These are phyloP conservation scores for Glaucidium brasilianum DNA, from an alignment of 2,113 vertebrate genomes.

Conservation along the genomic window DNA sequence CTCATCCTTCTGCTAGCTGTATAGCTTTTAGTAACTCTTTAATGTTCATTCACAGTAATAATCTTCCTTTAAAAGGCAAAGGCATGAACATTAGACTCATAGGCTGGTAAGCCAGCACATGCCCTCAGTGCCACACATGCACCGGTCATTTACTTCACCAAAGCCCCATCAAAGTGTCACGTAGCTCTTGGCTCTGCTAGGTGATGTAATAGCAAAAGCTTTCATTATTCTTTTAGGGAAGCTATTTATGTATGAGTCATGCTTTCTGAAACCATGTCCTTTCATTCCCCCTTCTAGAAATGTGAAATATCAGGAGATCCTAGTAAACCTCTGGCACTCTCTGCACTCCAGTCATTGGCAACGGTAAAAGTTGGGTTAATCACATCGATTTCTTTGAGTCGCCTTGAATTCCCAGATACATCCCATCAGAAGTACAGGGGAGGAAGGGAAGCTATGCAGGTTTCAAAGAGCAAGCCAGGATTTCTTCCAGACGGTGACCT, in stretches of 20 bases:
- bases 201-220: neutral
- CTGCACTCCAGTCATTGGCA: no score
- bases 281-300: neutral
- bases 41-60: neutral
- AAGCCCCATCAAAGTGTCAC: neutral
- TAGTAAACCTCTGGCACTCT: neutral
- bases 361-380: neutral
- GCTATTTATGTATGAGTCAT: neutral
- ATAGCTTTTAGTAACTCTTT: neutral
- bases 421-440: accelerated
- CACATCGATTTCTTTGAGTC: neutral
- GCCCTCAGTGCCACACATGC: neutral
- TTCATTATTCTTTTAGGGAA: neutral
- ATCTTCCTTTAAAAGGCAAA: neutral
- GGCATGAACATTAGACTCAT: no score
- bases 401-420: neutral
- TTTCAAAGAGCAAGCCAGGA: neutral
- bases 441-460: neutral
- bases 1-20: neutral
- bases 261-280: neutral
- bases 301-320: neutral
- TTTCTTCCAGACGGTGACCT: neutral
- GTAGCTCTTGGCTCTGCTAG: neutral
- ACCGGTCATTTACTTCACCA: neutral
- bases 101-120: neutral